Base-by-base conservation (phyloP, 2,113 vertebrate genomes). In the Hippolais icterina region DNA sequence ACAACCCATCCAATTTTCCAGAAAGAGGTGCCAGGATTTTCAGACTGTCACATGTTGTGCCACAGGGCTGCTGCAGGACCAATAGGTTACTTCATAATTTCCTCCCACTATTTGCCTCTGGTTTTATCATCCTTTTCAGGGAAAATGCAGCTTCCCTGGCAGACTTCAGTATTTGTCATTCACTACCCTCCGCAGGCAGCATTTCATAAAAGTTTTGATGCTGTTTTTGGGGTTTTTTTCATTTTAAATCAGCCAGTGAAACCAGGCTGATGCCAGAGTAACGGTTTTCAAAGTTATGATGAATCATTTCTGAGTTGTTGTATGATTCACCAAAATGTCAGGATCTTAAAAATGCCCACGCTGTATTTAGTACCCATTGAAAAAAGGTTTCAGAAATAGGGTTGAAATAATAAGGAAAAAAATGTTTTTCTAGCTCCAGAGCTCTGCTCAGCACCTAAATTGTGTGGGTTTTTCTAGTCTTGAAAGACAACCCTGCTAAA, bases 1-100 rank as follows among this genome's bases (percentile, higher is more conserved):
- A 96, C 71, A 85, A 93, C 81, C 17, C 69, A 52, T 83, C 89
- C 97, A 97, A 97, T 96, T 98, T 98, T 99, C 98, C 98, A 98
- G 96, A 52, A 75, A 76, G 24, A 44, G 28, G 61, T 35, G 97
- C 98, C 98, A 98, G 96, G 86, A 83, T 91, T 85, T 88, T 39
- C 68, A 90, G 86, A 90, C 83, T 86, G 83, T 95, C 83, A 69
- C 25, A 77, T 41, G 6, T 89, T 94, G 87, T 93, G 89, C 96
- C 94, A 96, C 78, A 49, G 12, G 28, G 80, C 49, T 77, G 87
- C 88, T 92, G 65, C 89, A 79, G 74, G 81, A 97, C 90, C 61
- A 90, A 93, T 83, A 94, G 85, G 71, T 95, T 93, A 95, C 75
- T 97, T 98, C 95, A 97, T 94, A 93, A 91, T 97, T 98, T 97